Percentiles rank a stretch among this genome's conserved stretches.
Conservation (phyloP, 2,888 invertebrate genomes). For the Gari tellinella region DNA sequence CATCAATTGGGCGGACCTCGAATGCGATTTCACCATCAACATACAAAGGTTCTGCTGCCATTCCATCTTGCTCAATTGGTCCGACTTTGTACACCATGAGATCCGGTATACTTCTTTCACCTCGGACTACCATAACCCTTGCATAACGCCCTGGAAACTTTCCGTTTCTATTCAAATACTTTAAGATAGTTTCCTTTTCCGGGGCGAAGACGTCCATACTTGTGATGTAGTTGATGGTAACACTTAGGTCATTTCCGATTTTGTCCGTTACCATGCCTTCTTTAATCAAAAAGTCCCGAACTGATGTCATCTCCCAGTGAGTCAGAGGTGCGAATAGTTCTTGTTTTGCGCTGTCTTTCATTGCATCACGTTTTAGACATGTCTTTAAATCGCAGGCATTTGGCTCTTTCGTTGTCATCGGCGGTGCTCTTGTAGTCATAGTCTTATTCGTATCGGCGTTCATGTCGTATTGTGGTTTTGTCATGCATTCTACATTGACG, state of each 20-base stretch:
- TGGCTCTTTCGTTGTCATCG: background rate
- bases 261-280: slow-evolving; percentile 1
- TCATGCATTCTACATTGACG: slow-evolving; percentile 1
- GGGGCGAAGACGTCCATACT: slow-evolving; percentile 2
- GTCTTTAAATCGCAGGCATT: background rate
- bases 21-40: slow-evolving; percentile 15
- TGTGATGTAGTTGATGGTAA: slow-evolving; percentile 10
- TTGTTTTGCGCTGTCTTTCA: background rate
- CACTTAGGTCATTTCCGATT: background rate
- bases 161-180: slow-evolving; percentile 1
- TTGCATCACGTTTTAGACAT: slow-evolving; percentile 5
- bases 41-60: background rate
- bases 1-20: slow-evolving; percentile 23
- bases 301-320: background rate
- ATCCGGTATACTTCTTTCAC: slow-evolving; percentile 21
- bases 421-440: slow-evolving; percentile 3
- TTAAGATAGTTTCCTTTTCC: background rate
- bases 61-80: slow-evolving; percentile 19
- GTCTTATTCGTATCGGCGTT: background rate
- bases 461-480: background rate
- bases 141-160: slow-evolving; percentile 13
- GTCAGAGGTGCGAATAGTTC: slow-evolving; percentile 18
- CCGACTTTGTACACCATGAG: slow-evolving; percentile 45
- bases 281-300: background rate
- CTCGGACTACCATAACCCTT: slow-evolving; percentile 29